Conservation (phyloP, 2,797 vertebrate species). For the Sphenodon punctatus region DNA sequence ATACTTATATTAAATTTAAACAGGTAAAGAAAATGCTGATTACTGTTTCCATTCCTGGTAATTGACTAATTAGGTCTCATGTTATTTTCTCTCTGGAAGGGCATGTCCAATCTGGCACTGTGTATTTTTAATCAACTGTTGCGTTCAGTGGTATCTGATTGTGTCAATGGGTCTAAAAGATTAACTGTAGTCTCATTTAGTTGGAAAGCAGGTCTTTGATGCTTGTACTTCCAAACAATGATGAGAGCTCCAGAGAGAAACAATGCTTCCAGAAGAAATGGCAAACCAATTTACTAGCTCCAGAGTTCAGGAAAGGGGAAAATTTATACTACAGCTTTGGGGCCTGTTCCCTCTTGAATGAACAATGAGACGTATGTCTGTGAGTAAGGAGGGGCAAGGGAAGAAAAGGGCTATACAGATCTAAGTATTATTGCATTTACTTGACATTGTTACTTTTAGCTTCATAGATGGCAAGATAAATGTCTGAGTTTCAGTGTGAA, state of each 20-base stretch:
- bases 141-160: background rate
- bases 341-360: background rate
- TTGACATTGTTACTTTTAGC: background rate
- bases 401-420: background rate
- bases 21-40: background rate
- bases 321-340: background rate
- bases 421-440: background rate
- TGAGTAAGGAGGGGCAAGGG: background rate
- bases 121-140: slow-evolving; percentile 1
- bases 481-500: background rate
- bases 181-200: background rate
- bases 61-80: background rate
- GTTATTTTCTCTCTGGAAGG: too few relatives aligned
- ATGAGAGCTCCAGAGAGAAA: background rate
- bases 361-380: background rate
- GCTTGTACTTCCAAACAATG: background rate
- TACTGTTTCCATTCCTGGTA: background rate
- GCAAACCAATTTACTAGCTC: background rate
- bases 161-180: background rate
- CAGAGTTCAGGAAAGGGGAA: background rate
- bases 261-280: background rate
- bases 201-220: background rate
- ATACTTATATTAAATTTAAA: background rate
- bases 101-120: background rate
- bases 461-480: background rate